A percentile compares a stretch with the other conserved stretches of the same genome.
Evolutionary conservation across 2,888 invertebrate species (phyloP).

Genomic region (Caenorhabditis sinica): DNA sequence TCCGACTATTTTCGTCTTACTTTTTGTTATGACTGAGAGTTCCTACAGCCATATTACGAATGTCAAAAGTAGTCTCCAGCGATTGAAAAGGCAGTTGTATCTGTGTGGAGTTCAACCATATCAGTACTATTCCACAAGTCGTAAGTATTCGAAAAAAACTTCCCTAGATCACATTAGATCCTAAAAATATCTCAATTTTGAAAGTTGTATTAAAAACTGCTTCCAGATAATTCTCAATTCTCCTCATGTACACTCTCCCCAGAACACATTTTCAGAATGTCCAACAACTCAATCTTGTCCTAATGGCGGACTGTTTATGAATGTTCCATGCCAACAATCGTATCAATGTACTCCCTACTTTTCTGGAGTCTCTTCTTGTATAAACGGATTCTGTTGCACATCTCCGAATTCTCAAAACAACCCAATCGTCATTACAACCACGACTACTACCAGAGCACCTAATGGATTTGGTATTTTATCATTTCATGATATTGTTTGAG

Average conservation of each 20-base stretch:
- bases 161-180: background rate
- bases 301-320: constrained; percentile 77
- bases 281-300: constrained; percentile 66
- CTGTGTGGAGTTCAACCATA: constrained; percentile 78
- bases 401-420: constrained; percentile 60
- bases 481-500: background rate
- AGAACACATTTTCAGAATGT: constrained; percentile 49
- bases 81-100: constrained; percentile 64
- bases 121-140: constrained; percentile 76
- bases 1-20: background rate
- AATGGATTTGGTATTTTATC: constrained; percentile 53
- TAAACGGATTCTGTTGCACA: constrained; percentile 79
- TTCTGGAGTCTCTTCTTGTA: constrained; percentile 75
- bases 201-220: background rate
- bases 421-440: constrained; percentile 29
- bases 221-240: too few relatives aligned
- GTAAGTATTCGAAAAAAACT: constrained; percentile 72
- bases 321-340: constrained; percentile 75
- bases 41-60: background rate
- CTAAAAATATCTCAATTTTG: too few relatives aligned
- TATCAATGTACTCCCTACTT: constrained; percentile 79
- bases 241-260: too few relatives aligned
- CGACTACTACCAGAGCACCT: constrained; percentile 49
- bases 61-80: background rate
- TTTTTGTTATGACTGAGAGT: background rate